Evolutionary conservation across 2,888 invertebrate species (phyloP), one percentile per base, ranked within the genome.

Genomic region (Leucophora obtusa): DNA sequence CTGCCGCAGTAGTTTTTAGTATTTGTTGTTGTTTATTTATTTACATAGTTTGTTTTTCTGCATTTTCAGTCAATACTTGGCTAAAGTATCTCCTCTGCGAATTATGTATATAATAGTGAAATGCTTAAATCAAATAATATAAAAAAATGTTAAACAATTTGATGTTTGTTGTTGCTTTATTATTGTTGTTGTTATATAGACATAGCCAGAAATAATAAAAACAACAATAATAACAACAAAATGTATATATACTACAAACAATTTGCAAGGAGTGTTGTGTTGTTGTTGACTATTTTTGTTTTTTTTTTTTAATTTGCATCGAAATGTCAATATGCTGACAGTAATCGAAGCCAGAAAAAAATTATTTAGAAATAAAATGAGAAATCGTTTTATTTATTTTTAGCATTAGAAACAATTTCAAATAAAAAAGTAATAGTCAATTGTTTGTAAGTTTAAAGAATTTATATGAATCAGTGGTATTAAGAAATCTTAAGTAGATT

Each of bases 301-400:
- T 71, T 71, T 38, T 21, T 73, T 66, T 71, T 71, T 43, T 24
- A 80, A 80, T 80, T 80, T 80, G 71, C 79, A 80, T 80, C 53
- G 62, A 76, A 80, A 80, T 80, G 80, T 80, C 80, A 80, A 80
- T 80, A 80, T n/a, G 35, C 35, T 66, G 62, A 38, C 70, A 75
- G 63, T 51, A 54, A 72, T 62, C 56, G 75, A 71, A 80, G 75
- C 56, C 70, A 56, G 38, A 47, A 65, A 35, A 59, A 28, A 51
- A 70, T 54, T 51, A 65, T 59, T 43, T 56, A 47, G 56, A 58
- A 53, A 62, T 53, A 50, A 79, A 74, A 71, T 80, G 63, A 35
- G 56, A 72, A 72, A 72, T 76, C 71, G 75, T 50, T 70, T 33
- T 63, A 56, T 54, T 56, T 75, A 79, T 65, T 74, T 74, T 35